Conservation (phyloP, 2,888 invertebrate genomes). For the Masnerella sp. region DNA sequence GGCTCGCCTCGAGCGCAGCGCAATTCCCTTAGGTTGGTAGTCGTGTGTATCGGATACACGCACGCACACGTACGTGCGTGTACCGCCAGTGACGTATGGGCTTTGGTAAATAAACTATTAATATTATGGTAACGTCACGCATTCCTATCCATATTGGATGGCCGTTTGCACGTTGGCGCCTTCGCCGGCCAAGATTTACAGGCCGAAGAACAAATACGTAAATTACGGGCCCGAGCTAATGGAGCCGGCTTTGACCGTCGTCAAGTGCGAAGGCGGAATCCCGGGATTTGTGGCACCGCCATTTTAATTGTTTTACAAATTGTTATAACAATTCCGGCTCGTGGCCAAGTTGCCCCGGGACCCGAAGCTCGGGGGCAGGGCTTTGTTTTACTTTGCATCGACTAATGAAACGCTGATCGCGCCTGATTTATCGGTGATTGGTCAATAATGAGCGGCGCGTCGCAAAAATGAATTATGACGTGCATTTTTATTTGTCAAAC, state of each 20-base stretch:
- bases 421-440: slow-evolving; percentile 15
- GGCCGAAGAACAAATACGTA: slow-evolving; percentile 77
- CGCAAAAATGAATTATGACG: background rate
- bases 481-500: no score
- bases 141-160: slow-evolving; percentile 78
- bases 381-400: slow-evolving; percentile 11
- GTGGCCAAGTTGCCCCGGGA: background rate
- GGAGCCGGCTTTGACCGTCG: slow-evolving; percentile 63
- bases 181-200: slow-evolving; percentile 72
- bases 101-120: slow-evolving; percentile 77
- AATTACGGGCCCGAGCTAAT: slow-evolving; percentile 75
- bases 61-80: slow-evolving; percentile 28
- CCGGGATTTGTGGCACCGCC: slow-evolving; percentile 34
- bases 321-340: slow-evolving; percentile 31
- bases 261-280: slow-evolving; percentile 54
- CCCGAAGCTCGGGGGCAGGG: background rate
- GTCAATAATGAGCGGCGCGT: background rate
- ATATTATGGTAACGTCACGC: slow-evolving; percentile 77
- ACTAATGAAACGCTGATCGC: slow-evolving; percentile 12
- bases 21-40: slow-evolving; percentile 49
- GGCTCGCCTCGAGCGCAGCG: slow-evolving; percentile 72
- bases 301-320: slow-evolving; percentile 55
- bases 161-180: slow-evolving; percentile 68
- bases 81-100: slow-evolving; percentile 75
- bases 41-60: slow-evolving; percentile 65